Evolutionary conservation across 2,113 vertebrate genomes (phyloP).

Genomic region (Nicator chloris): DNA sequence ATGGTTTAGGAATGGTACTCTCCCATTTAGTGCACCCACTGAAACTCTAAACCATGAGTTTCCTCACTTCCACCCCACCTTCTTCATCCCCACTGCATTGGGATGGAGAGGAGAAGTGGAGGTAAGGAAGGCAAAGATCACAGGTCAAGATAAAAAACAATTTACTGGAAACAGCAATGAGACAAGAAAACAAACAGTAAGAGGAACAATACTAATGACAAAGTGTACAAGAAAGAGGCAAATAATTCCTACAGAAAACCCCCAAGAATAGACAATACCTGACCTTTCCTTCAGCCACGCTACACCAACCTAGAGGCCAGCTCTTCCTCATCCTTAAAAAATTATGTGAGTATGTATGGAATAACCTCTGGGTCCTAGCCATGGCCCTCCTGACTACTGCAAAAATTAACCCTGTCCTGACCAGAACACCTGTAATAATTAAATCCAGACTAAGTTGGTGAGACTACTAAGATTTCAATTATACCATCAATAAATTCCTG

Average conservation of each 20-base stretch:
- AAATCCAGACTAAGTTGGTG: not conserved
- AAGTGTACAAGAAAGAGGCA: not conserved
- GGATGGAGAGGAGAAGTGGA: not conserved
- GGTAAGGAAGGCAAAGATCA: not conserved
- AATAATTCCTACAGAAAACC: not conserved
- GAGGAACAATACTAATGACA: not conserved
- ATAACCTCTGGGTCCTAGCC: not conserved
- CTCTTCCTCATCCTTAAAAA: not conserved
- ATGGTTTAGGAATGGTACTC: not conserved
- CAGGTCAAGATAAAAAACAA: not conserved
- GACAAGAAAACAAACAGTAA: not conserved
- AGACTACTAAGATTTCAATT: not conserved
- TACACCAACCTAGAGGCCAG: not conserved
- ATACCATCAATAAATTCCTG: not conserved
- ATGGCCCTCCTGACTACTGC: not conserved
- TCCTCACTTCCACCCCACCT: not conserved
- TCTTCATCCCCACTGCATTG: accelerated
- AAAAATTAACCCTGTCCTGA: not conserved
- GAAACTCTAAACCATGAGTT: not conserved
- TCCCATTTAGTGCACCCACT: not conserved
- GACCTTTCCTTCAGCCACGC: not conserved
- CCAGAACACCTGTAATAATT: not conserved
- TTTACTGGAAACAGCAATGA: not conserved
- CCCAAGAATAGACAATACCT: not conserved
- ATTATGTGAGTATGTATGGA: not conserved